phyloP scores from a whole-genome alignment of 2,888 invertebrate species.

The Lepidochitona cinerea region DNA sequence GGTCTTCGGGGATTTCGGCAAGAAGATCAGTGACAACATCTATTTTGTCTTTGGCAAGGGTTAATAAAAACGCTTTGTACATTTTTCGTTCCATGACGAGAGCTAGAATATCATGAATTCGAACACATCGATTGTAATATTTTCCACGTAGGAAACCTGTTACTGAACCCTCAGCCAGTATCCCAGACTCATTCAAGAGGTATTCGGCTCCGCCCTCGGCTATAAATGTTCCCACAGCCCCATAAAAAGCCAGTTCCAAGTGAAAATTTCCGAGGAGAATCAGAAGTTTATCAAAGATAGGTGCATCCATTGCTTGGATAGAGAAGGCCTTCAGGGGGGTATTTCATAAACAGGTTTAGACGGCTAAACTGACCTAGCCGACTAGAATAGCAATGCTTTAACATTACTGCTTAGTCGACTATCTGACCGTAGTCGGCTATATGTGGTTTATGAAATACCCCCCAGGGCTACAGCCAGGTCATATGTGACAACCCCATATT shows the following conservation, averaged over 20 bases:
- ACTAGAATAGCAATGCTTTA: no score
- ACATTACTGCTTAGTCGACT: no score
- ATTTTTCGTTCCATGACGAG: not conserved
- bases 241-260: constrained; percentile 5
- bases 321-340: constrained; percentile 22
- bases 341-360: no score
- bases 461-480: constrained; percentile 20
- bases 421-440: no score
- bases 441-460: no score
- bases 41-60: not conserved
- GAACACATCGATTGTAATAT: not conserved
- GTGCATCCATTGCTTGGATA: constrained; percentile 16
- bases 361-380: no score
- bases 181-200: not conserved
- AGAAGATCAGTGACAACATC: not conserved
- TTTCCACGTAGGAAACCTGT: not conserved
- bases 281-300: constrained; percentile 5
- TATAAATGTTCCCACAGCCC: constrained; percentile 3
- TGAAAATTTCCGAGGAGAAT: constrained; percentile 8
- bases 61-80: not conserved
- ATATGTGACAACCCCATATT: constrained; percentile 19
- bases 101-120: not conserved
- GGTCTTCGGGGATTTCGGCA: not conserved
- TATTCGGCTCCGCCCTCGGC: not conserved
- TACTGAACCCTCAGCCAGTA: not conserved